Evolutionary conservation across 2,888 invertebrate genomes (phyloP).

Genomic region (Drosophila kokeensis): DNA sequence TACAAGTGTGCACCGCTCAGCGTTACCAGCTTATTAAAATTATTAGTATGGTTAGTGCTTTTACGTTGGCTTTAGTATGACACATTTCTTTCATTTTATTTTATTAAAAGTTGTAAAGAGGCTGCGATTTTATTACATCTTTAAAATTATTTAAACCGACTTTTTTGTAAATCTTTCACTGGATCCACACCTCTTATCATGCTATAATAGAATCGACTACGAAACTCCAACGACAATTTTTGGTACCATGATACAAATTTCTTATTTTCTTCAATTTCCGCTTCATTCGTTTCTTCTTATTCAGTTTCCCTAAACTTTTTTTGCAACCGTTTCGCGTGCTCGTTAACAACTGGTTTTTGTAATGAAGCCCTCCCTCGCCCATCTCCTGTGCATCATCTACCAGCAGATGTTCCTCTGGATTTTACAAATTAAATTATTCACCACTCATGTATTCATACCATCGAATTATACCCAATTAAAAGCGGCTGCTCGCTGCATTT

Average conservation of each 20-base stretch:
- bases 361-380: not conserved
- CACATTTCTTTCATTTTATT: too few species aligned
- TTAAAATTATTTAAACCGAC: not conserved
- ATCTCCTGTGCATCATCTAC: not conserved
- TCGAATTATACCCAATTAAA: slow-evolving; percentile 1
- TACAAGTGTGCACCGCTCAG: not conserved
- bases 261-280: not conserved
- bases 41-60: not conserved
- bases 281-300: not conserved
- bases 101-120: not conserved
- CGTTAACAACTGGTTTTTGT: not conserved
- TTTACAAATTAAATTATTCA: slow-evolving; percentile 1
- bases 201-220: not conserved
- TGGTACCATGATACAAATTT: not conserved
- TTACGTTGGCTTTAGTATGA: not conserved
- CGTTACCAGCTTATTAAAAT: not conserved
- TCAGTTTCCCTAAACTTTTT: not conserved
- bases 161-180: not conserved
- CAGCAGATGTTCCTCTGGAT: not conserved
- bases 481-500: not conserved
- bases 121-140: not conserved
- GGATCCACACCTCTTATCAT: not conserved
- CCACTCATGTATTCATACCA: not conserved
- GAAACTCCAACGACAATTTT: not conserved
- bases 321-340: not conserved